phyloP scores from a whole-genome alignment of 2,888 invertebrate species.

The Chelonus formosanus region DNA sequence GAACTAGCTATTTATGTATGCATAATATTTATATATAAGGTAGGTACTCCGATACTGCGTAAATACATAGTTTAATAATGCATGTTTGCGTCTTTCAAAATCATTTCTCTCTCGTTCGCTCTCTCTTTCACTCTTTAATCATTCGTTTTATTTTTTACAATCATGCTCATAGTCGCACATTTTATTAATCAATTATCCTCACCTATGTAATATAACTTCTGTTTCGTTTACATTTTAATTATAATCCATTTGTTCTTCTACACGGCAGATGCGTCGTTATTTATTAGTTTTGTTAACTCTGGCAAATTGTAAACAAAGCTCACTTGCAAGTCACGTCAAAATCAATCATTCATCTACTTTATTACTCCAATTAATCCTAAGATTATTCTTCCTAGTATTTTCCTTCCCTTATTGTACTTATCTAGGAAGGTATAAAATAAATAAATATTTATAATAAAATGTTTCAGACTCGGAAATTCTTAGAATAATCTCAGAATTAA shows the following conservation, averaged over 20 bases:
- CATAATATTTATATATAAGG: constrained; percentile 58
- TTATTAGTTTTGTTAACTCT: constrained; percentile 11
- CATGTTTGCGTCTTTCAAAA: constrained; percentile 47
- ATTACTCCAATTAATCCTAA: too few relatives aligned
- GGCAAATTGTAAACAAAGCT: constrained; percentile 25
- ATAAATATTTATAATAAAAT: too few relatives aligned
- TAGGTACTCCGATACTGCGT: constrained; percentile 56
- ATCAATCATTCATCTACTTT: neutral
- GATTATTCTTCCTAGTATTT: too few relatives aligned
- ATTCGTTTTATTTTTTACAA: constrained; percentile 22
- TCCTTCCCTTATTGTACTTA: too few relatives aligned
- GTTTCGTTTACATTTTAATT: constrained; percentile 6
- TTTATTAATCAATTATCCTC: constrained; percentile 7
- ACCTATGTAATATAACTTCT: constrained; percentile 14
- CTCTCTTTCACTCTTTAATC: constrained; percentile 27
- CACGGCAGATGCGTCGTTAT: constrained; percentile 33
- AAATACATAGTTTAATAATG: constrained; percentile 55
- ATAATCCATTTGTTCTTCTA: constrained; percentile 3
- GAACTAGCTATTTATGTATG: constrained; percentile 58
- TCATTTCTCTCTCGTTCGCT: constrained; percentile 34
- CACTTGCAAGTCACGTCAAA: constrained; percentile 38
- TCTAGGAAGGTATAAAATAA: too few relatives aligned
- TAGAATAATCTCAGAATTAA: too few relatives aligned
- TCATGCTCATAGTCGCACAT: constrained; percentile 23
- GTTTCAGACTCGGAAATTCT: too few relatives aligned